phyloP scores from a whole-genome alignment of 2,797 vertebrate genomes.

The Alfaro cultratus region DNA sequence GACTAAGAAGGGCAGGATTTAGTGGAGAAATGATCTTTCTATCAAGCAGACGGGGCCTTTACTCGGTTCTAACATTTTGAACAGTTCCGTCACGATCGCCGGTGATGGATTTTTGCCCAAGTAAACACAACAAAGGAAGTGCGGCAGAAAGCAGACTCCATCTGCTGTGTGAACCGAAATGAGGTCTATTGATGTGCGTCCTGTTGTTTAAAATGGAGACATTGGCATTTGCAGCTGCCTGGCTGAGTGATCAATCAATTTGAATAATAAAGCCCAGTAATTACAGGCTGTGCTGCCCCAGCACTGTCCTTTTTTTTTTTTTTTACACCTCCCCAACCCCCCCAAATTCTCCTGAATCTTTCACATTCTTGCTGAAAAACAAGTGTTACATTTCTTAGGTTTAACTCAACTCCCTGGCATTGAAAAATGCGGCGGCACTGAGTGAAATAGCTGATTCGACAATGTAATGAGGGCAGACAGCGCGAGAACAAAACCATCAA shows the following conservation, averaged over 20 bases:
- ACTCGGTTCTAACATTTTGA: background rate
- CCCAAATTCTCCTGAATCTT: constrained; percentile 1
- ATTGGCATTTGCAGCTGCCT: constrained; percentile 70
- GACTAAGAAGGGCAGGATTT: constrained; percentile 20
- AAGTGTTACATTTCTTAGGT: constrained; percentile 22
- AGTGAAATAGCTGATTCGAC: constrained; percentile 20
- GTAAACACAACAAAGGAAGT: constrained; percentile 36
- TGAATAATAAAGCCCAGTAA: constrained; percentile 74
- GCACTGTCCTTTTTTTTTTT: constrained; percentile 27
- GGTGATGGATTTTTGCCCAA: constrained; percentile 22
- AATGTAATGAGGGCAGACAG: constrained; percentile 19
- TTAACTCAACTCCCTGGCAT: constrained; percentile 27
- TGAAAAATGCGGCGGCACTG: constrained; percentile 27
- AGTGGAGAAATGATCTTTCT: constrained; percentile 3
- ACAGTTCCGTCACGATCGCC: background rate
- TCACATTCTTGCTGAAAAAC: constrained; percentile 25
- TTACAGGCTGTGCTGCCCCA: constrained; percentile 63
- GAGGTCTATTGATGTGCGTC: constrained; percentile 45
- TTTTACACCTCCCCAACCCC: background rate
- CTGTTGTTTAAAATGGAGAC: constrained; percentile 58
- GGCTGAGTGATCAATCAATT: constrained; percentile 72
- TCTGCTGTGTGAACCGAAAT: constrained; percentile 48
- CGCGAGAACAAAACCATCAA: constrained; percentile 27
- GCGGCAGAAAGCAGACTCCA: constrained; percentile 31
- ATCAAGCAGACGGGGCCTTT: background rate